Conservation (phyloP, 2,797 vertebrate species). For the Caiman crocodilus region DNA sequence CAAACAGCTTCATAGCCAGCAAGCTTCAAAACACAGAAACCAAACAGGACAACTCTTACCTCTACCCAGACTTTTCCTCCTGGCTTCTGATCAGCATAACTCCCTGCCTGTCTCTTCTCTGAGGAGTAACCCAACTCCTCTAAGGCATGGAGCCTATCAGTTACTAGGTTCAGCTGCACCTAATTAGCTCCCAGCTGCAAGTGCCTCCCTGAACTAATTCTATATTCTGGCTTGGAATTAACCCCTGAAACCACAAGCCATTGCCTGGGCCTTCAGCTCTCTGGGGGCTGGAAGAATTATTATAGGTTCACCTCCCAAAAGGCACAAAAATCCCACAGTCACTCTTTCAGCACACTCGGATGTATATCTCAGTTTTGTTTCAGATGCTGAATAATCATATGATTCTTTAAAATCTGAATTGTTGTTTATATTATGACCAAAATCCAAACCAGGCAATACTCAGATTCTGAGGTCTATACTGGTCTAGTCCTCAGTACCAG, state of each 20-base stretch:
- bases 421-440: rapidly evolving
- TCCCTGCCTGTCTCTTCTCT: not conserved
- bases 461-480: rapidly evolving
- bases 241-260: not conserved
- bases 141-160: not conserved
- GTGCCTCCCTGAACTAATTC: not conserved
- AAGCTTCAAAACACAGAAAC: not conserved
- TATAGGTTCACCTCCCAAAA: not conserved
- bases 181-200: not conserved
- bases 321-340: not conserved
- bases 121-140: not conserved
- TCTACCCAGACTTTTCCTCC: not conserved
- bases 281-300: not conserved
- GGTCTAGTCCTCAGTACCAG: rapidly evolving
- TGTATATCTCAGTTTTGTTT: not conserved
- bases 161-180: not conserved
- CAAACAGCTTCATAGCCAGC: rapidly evolving
- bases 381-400: rapidly evolving
- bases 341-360: rapidly evolving
- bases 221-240: rapidly evolving
- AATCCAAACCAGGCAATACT: not conserved
- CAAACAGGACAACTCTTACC: not conserved
- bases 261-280: not conserved
- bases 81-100: not conserved
- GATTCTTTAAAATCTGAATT: not conserved